These are phyloP conservation scores for Phalloptychus januarius DNA, from an alignment of 2,797 vertebrate genomes.

Conservation along the genomic window DNA sequence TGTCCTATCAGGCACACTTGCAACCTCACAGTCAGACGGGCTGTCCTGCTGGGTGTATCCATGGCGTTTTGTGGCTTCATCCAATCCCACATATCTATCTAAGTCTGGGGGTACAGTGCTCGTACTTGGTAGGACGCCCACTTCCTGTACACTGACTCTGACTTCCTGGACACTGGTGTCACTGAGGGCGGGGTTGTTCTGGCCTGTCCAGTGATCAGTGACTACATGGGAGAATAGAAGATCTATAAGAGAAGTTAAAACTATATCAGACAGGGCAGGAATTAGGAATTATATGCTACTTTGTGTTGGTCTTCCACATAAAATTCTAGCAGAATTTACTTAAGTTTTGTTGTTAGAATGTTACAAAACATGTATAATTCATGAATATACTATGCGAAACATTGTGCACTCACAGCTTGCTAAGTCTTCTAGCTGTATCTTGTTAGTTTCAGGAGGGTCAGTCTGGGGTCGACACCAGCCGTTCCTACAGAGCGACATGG, in stretches of 20 bases:
- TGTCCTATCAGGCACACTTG: constrained; percentile 69
- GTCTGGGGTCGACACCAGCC: constrained; percentile 83
- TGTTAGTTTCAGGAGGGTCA: constrained; percentile 74
- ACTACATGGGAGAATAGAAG: constrained; percentile 85
- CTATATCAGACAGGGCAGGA: constrained; percentile 67
- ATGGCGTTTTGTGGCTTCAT: constrained; percentile 66
- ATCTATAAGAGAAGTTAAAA: constrained; percentile 84
- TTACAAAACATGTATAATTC: neutral
- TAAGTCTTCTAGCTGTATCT: constrained; percentile 85
- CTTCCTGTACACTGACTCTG: constrained; percentile 79
- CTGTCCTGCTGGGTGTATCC: constrained; percentile 67
- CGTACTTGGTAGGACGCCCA: constrained; percentile 75
- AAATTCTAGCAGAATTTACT: neutral
- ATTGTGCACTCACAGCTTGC: constrained; percentile 81
- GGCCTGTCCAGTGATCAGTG: constrained; percentile 85
- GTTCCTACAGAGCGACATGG: constrained; percentile 87
- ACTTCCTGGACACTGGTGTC: constrained; percentile 77
- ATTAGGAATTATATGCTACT: neutral
- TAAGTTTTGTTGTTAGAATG: neutral
- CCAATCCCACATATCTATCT: constrained; percentile 48
- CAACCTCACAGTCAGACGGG: constrained; percentile 74
- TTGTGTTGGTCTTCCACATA: neutral
- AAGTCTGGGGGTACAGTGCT: constrained; percentile 55
- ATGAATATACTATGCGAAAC: neutral
- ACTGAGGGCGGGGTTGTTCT: constrained; percentile 68